Conservation (phyloP, 2,888 invertebrate species). For the Vandiemenella viatica region DNA sequence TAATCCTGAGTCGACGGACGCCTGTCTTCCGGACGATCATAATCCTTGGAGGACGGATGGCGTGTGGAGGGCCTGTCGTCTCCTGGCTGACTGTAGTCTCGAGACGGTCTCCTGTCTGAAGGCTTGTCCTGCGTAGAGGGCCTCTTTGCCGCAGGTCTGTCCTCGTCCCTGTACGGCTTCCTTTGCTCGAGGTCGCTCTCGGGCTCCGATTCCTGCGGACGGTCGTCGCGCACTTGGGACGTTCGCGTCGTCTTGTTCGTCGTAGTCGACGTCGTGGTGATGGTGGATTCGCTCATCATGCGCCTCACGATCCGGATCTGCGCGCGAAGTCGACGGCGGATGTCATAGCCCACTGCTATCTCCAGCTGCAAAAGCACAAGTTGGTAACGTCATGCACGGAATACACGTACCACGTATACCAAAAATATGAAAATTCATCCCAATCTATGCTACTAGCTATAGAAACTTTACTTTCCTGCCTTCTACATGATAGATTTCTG, state of each 20-base stretch:
- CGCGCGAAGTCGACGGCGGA: constrained; percentile 57
- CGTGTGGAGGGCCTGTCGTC: no score
- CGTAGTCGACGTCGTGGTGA: constrained; percentile 13
- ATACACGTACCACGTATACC: background rate
- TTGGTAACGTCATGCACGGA: no score
- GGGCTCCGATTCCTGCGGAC: background rate
- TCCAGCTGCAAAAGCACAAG: constrained; percentile 43
- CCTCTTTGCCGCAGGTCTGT: background rate
- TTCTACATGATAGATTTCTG: background rate
- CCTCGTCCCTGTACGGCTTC: background rate
- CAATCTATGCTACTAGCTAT: background rate
- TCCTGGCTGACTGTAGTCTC: no score
- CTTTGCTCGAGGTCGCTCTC: background rate
- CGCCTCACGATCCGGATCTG: constrained; percentile 61
- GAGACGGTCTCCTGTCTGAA: background rate
- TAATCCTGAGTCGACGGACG: background rate
- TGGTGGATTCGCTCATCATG: constrained; percentile 26
- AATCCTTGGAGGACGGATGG: background rate
- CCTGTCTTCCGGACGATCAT: background rate
- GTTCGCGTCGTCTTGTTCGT: constrained; percentile 3
- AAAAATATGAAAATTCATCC: background rate
- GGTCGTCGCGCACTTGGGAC: background rate
- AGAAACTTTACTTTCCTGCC: background rate
- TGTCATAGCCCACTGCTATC: constrained; percentile 60
- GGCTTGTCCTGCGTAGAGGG: background rate